Percentiles rank a stretch among this genome's conserved stretches.
Conservation (phyloP, 2,888 invertebrate genomes). For the Tineola bisselliella region DNA sequence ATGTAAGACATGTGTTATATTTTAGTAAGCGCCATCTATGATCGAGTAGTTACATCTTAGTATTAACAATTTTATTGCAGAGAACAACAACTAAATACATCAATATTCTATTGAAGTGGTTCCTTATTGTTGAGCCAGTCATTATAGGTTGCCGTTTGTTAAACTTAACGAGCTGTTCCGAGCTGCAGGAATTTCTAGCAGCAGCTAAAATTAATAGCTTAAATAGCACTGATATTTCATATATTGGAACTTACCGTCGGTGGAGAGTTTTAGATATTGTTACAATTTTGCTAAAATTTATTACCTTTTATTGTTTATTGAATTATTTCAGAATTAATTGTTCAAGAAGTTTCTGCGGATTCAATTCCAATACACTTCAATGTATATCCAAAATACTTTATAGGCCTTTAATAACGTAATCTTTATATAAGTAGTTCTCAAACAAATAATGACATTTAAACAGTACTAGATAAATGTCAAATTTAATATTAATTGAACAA, state of each 20-base stretch:
- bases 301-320: background rate
- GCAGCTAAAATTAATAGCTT: conserved; percentile 13
- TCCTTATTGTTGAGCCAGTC: conserved; percentile 10
- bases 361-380: too few species aligned
- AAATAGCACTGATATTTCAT: conserved; percentile 9
- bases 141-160: conserved; percentile 9
- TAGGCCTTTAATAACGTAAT: too few species aligned
- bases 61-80: background rate
- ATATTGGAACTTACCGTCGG: background rate
- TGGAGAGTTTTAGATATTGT: background rate
- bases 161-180: conserved; percentile 8
- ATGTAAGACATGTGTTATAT: too few species aligned
- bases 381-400: too few species aligned
- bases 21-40: too few species aligned
- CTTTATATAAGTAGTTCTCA: too few species aligned
- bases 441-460: too few species aligned
- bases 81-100: background rate
- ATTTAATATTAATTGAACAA: too few species aligned
- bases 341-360: too few species aligned
- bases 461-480: too few species aligned
- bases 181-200: conserved; percentile 6
- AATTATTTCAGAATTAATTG: too few species aligned
- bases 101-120: conserved; percentile 6
- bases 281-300: background rate
- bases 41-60: too few species aligned